Evolutionary conservation across 2,797 vertebrate species (phyloP).

Genomic region (Aotus griseimembra): DNA sequence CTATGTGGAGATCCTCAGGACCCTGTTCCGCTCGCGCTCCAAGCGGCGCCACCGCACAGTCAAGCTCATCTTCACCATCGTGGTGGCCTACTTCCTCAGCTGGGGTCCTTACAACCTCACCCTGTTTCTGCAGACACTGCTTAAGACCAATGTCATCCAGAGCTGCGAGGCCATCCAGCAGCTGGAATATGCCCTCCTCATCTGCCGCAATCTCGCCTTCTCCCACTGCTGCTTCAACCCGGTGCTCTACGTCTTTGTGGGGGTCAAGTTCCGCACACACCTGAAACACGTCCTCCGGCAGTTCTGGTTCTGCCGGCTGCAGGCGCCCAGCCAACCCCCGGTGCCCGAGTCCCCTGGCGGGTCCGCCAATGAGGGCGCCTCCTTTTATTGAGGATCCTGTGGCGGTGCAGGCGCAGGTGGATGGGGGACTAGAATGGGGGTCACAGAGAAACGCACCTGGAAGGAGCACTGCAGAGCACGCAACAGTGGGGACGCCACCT

Average conservation of each 20-base stretch:
- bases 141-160: not conserved
- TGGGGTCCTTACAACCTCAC: slow-evolving; percentile 94
- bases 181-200: slow-evolving; percentile 82
- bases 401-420: not conserved
- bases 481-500: fast-evolving
- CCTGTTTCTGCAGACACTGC: slow-evolving; percentile 87
- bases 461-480: not conserved
- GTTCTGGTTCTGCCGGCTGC: not conserved
- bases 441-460: not conserved
- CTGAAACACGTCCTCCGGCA: slow-evolving; percentile 78
- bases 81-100: slow-evolving; percentile 92
- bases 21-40: slow-evolving; percentile 86
- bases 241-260: slow-evolving; percentile 94
- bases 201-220: slow-evolving; percentile 90
- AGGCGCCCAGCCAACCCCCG: not conserved
- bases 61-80: slow-evolving; percentile 92
- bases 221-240: slow-evolving; percentile 97
- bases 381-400: slow-evolving; percentile 79
- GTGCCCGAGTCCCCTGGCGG: slow-evolving; percentile 4
- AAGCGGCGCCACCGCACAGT: slow-evolving; percentile 90
- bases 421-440: not conserved
- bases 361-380: slow-evolving; percentile 76
- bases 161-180: slow-evolving; percentile 78
- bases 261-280: slow-evolving; percentile 94
- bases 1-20: slow-evolving; percentile 90